Base-by-base conservation (phyloP, 2,113 vertebrate genomes). In the Zosterops pallidus region DNA sequence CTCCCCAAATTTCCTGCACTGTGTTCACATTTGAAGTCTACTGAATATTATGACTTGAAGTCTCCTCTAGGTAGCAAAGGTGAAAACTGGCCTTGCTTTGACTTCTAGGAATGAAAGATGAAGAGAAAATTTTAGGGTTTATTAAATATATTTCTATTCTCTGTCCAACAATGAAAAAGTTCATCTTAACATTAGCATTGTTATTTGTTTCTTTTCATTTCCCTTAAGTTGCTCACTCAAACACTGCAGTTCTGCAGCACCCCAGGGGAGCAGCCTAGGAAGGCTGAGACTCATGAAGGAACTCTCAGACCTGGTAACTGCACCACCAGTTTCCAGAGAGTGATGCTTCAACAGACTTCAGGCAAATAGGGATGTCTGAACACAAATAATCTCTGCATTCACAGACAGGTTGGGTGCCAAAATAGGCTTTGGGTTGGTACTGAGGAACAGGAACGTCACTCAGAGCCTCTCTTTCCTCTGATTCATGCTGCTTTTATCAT, bases 391-490 rank as follows among this genome's bases (percentile, higher is more conserved):
- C 6, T 67, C 8, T 23, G 24, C 0, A 0, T n/a, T 28, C 59
- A 37, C 77, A 91, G 59, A 19, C 9, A 65, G 65, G 22, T 41
- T 3, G 2, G 64, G 39, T 39, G 31, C 6, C 35, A 72, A 46
- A 75, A 49, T 13, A 21, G 49, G 23, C 46, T 83, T 29, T 0
- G 7, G 14, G 23, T 6, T 84, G 47, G 49, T 74, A 50, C 53
- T 3, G 20, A 72, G 39, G 52, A 60, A 22, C 6, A 57, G 0
- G 2, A 29, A 31, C 0, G 0, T 49, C 79, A 70, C 1, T 5
- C 42, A 63, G 49, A 91, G 46, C 21, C 44, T 60, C 19, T 42
- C 23, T 57, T 46, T 79, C 14, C 31, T 78, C 69, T 89, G 49
- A 44, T 20, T 78, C 31, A 53, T 0, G 0, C 15, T 76, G 62